A percentile compares a stretch with the other conserved stretches of the same genome.
phyloP scores from a whole-genome alignment of 2,888 invertebrate genomes.

The Ochropacha duplaris region DNA sequence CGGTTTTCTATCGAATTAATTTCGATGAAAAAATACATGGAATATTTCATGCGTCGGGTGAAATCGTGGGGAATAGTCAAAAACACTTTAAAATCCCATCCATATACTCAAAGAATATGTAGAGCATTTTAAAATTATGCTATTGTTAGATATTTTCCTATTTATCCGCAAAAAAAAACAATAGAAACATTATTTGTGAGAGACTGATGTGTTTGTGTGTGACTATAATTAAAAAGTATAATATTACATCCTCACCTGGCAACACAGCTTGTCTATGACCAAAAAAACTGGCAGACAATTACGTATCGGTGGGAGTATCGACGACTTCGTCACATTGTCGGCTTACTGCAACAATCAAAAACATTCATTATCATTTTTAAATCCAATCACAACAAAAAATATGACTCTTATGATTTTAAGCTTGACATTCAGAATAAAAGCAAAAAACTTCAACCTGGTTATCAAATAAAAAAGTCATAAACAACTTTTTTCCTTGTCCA shows the following conservation, averaged over 20 bases:
- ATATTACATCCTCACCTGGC: conserved; percentile 44
- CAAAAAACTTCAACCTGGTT: background rate
- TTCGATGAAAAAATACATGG: no score
- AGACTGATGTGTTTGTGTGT: background rate
- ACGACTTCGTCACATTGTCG: conserved; percentile 66
- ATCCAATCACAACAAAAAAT: background rate
- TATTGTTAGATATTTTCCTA: no score
- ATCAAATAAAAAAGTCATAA: background rate
- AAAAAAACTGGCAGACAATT: conserved; percentile 59
- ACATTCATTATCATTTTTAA: background rate
- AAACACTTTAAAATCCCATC: no score
- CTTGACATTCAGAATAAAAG: background rate
- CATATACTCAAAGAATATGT: no score
- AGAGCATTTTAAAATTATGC: no score
- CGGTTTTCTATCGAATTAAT: no score
- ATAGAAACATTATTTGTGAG: no score
- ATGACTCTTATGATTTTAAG: background rate
- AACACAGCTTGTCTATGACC: conserved; percentile 38
- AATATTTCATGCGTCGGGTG: no score
- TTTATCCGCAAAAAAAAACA: no score
- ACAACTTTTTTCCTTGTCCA: background rate
- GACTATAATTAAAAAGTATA: background rate
- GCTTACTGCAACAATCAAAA: conserved; percentile 64
- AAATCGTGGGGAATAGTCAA: no score
- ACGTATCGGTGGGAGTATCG: conserved; percentile 37